Percentiles rank a stretch among this genome's conserved stretches.
These are phyloP conservation scores for Latrodectus hesperus DNA, from an alignment of 2,888 invertebrate genomes.

Conservation along the genomic window DNA sequence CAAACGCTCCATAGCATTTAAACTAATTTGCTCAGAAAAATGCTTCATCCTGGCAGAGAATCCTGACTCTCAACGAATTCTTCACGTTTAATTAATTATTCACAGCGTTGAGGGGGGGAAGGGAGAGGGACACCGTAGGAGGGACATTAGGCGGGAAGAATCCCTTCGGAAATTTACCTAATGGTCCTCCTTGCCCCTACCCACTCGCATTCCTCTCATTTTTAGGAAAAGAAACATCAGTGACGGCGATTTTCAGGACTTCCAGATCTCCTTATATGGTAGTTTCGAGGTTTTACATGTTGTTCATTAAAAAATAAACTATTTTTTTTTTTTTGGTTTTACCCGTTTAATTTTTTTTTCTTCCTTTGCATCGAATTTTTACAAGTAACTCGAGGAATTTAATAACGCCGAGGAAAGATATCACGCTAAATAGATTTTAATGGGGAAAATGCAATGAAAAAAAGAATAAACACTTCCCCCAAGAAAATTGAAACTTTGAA, in stretches of 20 bases:
- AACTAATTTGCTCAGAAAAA: conserved; percentile 32
- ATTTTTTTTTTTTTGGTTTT: not conserved
- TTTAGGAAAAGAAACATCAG: conserved; percentile 25
- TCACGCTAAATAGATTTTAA: conserved; percentile 5
- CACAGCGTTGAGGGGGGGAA: not conserved
- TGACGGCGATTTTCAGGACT: not conserved
- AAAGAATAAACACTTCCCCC: too few species aligned
- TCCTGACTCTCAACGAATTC: conserved; percentile 49
- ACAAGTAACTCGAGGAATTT: not conserved
- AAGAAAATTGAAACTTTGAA: too few species aligned
- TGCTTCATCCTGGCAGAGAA: conserved; percentile 33
- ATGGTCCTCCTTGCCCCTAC: conserved; percentile 35
- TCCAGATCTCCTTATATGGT: too few species aligned
- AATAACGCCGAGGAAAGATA: not conserved
- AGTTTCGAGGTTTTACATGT: not conserved
- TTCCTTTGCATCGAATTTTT: not conserved
- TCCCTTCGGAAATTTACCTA: conserved; percentile 56
- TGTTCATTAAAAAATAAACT: not conserved
- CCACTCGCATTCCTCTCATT: conserved; percentile 52
- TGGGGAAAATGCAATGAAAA: not conserved
- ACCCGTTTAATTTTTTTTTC: not conserved
- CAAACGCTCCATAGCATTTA: conserved; percentile 28
- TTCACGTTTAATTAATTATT: conserved; percentile 61
- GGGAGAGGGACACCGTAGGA: conserved; percentile 5
- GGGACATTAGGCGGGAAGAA: conserved; percentile 40